Percentiles rank a stretch among this genome's conserved stretches.
These are phyloP conservation scores for Drosophila novamexicana DNA, from an alignment of 1,140 invertebrate genomes.

Conservation along the genomic window DNA sequence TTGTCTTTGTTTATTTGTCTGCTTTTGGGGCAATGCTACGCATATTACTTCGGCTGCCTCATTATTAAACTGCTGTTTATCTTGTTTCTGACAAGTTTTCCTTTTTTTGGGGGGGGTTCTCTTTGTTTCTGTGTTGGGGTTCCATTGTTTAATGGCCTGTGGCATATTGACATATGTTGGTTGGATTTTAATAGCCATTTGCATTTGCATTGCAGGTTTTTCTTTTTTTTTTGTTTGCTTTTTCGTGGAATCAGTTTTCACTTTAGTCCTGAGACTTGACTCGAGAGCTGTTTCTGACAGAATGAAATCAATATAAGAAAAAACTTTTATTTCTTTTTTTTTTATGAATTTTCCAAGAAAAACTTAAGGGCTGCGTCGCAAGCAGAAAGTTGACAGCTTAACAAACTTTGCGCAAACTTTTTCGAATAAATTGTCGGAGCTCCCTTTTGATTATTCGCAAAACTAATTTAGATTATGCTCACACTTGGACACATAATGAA, in stretches of 20 bases:
- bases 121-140: constrained; percentile 6
- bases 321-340: constrained; percentile 5
- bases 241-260: constrained; percentile 7
- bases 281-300: constrained; percentile 9
- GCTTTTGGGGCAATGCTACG: constrained; percentile 34
- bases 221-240: background rate
- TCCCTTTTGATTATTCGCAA: background rate
- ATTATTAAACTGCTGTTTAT: constrained; percentile 75
- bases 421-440: background rate
- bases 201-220: constrained; percentile 32
- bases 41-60: constrained; percentile 59
- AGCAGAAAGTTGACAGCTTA: background rate
- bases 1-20: constrained; percentile 60
- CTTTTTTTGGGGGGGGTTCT: constrained; percentile 29
- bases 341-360: background rate
- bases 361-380: background rate
- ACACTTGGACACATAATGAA: background rate
- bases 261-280: background rate
- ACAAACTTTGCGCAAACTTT: constrained; percentile 11
- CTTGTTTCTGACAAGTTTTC: constrained; percentile 36
- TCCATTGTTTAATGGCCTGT: constrained; percentile 53
- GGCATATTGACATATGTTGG: constrained; percentile 65
- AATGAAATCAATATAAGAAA: constrained; percentile 6
- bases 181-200: constrained; percentile 60
- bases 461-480: constrained; percentile 1